Conservation (phyloP, 1,140 invertebrate genomes). For the Aphelinus atriplicis region DNA sequence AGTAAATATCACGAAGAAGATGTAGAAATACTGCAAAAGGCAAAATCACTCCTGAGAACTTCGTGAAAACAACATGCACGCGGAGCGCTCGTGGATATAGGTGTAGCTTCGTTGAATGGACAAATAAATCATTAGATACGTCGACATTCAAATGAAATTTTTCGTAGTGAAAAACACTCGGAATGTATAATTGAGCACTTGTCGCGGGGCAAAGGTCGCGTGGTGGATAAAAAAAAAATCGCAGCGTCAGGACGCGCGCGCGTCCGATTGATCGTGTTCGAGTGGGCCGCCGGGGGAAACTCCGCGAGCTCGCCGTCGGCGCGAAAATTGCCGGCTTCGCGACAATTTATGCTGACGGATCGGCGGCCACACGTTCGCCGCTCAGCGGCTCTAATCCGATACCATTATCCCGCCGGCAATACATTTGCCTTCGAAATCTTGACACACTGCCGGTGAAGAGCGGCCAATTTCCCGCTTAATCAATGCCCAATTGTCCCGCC, state of each 20-base stretch:
- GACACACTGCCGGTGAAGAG: conserved; percentile 20
- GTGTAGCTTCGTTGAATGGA: no score
- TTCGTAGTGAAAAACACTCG: no score
- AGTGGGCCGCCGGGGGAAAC: not conserved
- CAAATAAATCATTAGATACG: no score
- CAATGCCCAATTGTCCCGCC: conserved; percentile 25
- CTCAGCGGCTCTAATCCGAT: conserved; percentile 13
- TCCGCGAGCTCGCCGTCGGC: not conserved
- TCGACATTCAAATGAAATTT: no score
- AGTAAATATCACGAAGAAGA: no score
- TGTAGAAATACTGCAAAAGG: no score
- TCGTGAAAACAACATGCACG: no score
- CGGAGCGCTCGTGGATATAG: no score
- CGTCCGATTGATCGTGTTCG: not conserved
- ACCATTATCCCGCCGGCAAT: conserved; percentile 21
- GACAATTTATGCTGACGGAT: conserved; percentile 38
- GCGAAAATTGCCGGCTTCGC: conserved; percentile 29
- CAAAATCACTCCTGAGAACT: no score
- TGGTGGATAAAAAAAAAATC: conserved; percentile 23
- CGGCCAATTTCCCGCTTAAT: conserved; percentile 32
- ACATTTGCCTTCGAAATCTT: conserved; percentile 26
- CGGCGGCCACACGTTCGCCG: not conserved
- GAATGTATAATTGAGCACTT: no score
- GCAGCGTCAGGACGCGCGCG: conserved; percentile 23
- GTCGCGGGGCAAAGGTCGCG: no score